These are phyloP conservation scores for Volucella inflata DNA, from an alignment of 2,888 invertebrate species.

Conservation along the genomic window DNA sequence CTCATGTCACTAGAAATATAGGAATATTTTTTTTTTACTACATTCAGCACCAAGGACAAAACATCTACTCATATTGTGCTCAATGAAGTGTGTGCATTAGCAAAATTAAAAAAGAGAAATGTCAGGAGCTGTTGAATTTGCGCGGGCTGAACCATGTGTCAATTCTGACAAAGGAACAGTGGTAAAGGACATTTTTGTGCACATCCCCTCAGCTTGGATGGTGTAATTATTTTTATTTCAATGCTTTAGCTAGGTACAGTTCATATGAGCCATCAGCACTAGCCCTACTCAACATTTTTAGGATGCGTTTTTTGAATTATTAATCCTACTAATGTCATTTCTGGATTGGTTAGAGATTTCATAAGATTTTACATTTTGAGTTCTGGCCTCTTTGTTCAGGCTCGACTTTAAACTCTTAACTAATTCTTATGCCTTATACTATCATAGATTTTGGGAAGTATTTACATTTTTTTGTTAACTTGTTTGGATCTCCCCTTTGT, in stretches of 20 bases:
- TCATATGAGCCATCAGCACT: too few species aligned
- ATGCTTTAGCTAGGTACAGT: neutral
- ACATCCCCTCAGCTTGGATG: neutral
- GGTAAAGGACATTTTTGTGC: conserved; percentile 8
- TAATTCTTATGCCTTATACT: too few species aligned
- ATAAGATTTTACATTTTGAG: too few species aligned
- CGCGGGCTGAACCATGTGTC: neutral
- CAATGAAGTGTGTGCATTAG: conserved; percentile 69
- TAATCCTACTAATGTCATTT: too few species aligned
- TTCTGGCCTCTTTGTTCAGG: too few species aligned
- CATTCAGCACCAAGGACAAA: conserved; percentile 25
- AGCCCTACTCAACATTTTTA: too few species aligned
- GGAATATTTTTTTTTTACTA: conserved; percentile 1
- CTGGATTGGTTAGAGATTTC: too few species aligned
- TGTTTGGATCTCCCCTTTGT: too few species aligned
- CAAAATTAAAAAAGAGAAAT: conserved; percentile 59
- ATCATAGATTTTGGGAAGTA: too few species aligned
- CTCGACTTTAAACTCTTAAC: too few species aligned
- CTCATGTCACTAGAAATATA: conserved; percentile 10
- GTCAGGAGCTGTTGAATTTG: neutral
- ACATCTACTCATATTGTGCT: conserved; percentile 36
- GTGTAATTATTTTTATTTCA: conserved; percentile 38
- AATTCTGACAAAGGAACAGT: neutral
- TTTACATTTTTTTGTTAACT: too few species aligned
- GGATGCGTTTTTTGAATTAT: too few species aligned